Evolutionary conservation across 1,140 invertebrate genomes (phyloP), one percentile per base, ranked within the genome.

Genomic region (Diorhabda elongata): DNA sequence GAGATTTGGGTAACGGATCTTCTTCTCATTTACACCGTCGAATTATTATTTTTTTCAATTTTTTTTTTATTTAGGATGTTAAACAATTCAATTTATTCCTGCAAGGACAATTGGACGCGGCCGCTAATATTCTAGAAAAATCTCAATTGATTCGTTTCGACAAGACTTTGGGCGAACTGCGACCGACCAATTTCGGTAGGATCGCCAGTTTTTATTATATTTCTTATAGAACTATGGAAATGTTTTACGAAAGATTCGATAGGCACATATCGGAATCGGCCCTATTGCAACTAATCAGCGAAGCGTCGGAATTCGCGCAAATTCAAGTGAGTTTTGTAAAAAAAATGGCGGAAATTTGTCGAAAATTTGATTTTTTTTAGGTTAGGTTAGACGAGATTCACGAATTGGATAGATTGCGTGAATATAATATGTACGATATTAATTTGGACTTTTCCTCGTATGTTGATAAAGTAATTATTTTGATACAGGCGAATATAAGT

Each of bases 151-250:
- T 99, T 73, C 85, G 97, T 2, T 99, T 92, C 78, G 92, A 96
- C 82, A 86, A 90, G 69, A 83, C 84, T 61, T 95, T 92, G 6
- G 92, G 93, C 26, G 93, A 93, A 79, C 85, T 98, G 26, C 88
- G 78, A 66, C 79, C 82, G 70, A 74, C 80, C 85, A 97, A 99
- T 84, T 83, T 98, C 58, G 98, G 98, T 2, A 86, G 98, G 68
- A 98, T 95, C 61, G 96, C 98, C 1, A 98, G 96, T 80, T 94
- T 98, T 82, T 99, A 92, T 83, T 99, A 99, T 81, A 95, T 99
- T 58, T 98, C 97, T 76, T 95, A 95, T 81, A 94, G 97, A 76
- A 99, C 97, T 0, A 91, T 99, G 74, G 92, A 97, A 82, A 89
- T 92, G 56, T 93, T 98, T 77, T 95, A 96, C 81, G 90, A 93